Base-by-base conservation (phyloP, 2,888 invertebrate genomes). In the Tillus elongatus region DNA sequence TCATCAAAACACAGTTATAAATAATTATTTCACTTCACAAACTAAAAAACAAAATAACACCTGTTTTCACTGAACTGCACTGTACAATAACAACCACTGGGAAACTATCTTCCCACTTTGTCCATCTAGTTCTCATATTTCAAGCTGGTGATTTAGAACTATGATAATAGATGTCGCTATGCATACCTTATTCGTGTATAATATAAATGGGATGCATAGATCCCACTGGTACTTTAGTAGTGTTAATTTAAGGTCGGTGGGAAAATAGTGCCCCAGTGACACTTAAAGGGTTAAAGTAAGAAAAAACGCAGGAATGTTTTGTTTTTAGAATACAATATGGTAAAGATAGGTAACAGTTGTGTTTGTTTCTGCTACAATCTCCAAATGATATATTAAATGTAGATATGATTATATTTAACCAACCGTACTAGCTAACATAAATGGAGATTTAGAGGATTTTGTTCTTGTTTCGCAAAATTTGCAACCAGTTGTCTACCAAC, bases 51-150 rank as follows among this genome's bases (percentile, higher is more conserved):
- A 19, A 19, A 6, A 19, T n/a, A 19, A n/a, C 24, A 19, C 6
- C 24, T 19, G 24, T 19, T 19, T 19, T 19, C 24, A 19, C 24
- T 19, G 24, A 6, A 19, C 24, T 19, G 24, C 6, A 19, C n/a
- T n/a, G n/a, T n/a, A n/a, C n/a, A n/a, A n/a, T n/a, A n/a, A n/a
- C 6, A 19, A 19, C 6, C 24, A 19, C 24, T 19, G 24, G 24
- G 24, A 19, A 8, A 19, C n/a, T 19, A 19, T 19, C 24, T 19
- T 19, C 24, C 24, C 24, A 19, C 24, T 19, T 19, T 19, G 24
- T 19, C 6, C 24, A 8, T 6, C n/a, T n/a, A 19, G n/a, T 19
- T 6, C 24, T n/a, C n/a, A n/a, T 19, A 19, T 6, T 19, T 8
- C n/a, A n/a, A 19, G 24, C n/a, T n/a, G n/a, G 24, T 19, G 24